These are phyloP conservation scores for Aethina tumida DNA, from an alignment of 1,140 invertebrate species.

Conservation along the genomic window DNA sequence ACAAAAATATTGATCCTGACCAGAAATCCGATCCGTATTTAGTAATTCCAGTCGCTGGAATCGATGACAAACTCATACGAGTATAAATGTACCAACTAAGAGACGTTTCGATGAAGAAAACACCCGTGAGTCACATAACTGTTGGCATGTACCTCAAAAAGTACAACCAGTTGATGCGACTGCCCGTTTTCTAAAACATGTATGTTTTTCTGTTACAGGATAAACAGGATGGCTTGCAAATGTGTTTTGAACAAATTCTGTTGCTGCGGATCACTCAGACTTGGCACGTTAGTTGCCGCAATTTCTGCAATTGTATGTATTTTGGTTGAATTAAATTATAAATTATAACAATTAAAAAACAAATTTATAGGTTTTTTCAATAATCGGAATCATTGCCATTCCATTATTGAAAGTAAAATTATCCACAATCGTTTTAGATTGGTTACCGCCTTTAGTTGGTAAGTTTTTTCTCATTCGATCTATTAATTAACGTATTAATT, in stretches of 20 bases:
- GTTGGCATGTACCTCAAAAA: too few relatives aligned
- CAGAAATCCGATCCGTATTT: too few relatives aligned
- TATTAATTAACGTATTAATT: background rate
- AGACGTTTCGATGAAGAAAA: too few relatives aligned
- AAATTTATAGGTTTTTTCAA: constrained; percentile 42
- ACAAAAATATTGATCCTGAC: too few relatives aligned
- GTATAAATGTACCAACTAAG: too few relatives aligned
- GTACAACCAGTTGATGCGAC: too few relatives aligned
- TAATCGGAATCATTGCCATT: constrained; percentile 45
- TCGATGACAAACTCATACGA: too few relatives aligned
- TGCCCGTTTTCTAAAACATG: too few relatives aligned
- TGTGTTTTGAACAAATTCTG: constrained; percentile 36
- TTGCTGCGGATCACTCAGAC: constrained; percentile 53
- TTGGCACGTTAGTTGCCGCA: constrained; percentile 59
- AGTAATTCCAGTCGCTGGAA: too few relatives aligned
- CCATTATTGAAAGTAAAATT: constrained; percentile 49
- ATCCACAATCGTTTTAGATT: constrained; percentile 59
- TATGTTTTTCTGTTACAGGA: constrained; percentile 3
- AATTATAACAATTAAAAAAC: constrained; percentile 33
- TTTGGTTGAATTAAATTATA: constrained; percentile 33
- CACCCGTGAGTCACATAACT: too few relatives aligned
- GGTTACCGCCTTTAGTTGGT: constrained; percentile 39
- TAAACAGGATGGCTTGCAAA: constrained; percentile 6
- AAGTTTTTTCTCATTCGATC: constrained; percentile 18
- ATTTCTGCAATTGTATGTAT: constrained; percentile 51